A percentile compares a stretch with the other conserved stretches of the same genome.
These are phyloP conservation scores for Anadara kagoshimensis DNA, from an alignment of 1,140 invertebrate species.

Conservation along the genomic window DNA sequence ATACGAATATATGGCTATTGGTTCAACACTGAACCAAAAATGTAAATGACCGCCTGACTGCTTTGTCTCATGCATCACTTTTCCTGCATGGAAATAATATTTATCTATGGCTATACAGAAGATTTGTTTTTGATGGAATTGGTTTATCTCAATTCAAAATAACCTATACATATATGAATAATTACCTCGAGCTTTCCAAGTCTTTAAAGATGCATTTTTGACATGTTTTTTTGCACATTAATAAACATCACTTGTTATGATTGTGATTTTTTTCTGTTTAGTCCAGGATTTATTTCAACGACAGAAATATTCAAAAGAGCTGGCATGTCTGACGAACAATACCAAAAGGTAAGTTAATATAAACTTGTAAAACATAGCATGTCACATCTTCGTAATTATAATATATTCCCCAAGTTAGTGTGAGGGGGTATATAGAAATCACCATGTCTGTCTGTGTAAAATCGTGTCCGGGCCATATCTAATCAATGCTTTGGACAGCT, in stretches of 20 bases:
- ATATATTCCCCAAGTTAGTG: too few relatives aligned
- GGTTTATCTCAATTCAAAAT: not conserved
- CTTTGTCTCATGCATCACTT: too few relatives aligned
- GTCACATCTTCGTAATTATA: too few relatives aligned
- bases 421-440: too few relatives aligned
- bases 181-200: not conserved
- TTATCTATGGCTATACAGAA: not conserved
- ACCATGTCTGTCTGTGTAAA: too few relatives aligned
- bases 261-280: constrained; percentile 60
- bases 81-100: too few relatives aligned
- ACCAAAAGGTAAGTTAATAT: constrained; percentile 75
- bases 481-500: too few relatives aligned
- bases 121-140: not conserved
- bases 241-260: not conserved
- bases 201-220: not conserved
- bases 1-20: too few relatives aligned
- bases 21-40: too few relatives aligned
- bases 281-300: constrained; percentile 80
- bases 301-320: constrained; percentile 84
- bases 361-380: too few relatives aligned
- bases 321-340: constrained; percentile 82
- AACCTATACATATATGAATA: not conserved
- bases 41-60: too few relatives aligned
- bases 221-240: not conserved
- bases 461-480: too few relatives aligned